Percentiles rank a stretch among this genome's conserved stretches.
Conservation (phyloP, 2,888 invertebrate species). For the Argyra leucocephala region DNA sequence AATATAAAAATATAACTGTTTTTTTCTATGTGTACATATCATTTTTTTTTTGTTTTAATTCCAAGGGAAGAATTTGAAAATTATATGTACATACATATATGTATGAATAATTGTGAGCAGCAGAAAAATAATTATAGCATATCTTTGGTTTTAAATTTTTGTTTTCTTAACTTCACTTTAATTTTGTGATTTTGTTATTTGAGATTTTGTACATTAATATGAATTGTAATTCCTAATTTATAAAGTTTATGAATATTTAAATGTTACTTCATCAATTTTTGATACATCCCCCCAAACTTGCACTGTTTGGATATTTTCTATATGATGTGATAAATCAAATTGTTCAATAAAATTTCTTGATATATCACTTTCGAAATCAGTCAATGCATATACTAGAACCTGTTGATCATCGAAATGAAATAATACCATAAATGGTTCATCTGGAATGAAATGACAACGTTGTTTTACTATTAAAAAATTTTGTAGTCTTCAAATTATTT, state of each 20-base stretch:
- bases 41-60: not conserved
- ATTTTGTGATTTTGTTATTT: not conserved
- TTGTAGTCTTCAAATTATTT: not conserved
- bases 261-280: constrained; percentile 35
- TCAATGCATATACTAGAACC: constrained; percentile 28
- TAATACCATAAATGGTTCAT: not conserved
- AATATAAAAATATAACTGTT: too few species aligned
- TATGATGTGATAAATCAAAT: constrained; percentile 31
- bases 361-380: constrained; percentile 25
- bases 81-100: not conserved
- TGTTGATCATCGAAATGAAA: constrained; percentile 5
- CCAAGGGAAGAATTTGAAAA: not conserved
- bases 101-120: not conserved
- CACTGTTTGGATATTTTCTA: constrained; percentile 34
- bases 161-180: not conserved
- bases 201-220: not conserved
- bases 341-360: not conserved
- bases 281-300: constrained; percentile 42
- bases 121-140: not conserved
- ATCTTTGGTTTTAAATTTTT: not conserved
- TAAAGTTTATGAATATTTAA: constrained; percentile 26
- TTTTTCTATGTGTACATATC: too few species aligned
- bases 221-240: not conserved
- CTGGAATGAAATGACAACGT: constrained; percentile 6
- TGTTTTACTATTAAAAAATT: not conserved